Evolutionary conservation across 2,113 vertebrate genomes (phyloP), one percentile per base, ranked within the genome.

Genomic region (Gasterosteus nipponicus): DNA sequence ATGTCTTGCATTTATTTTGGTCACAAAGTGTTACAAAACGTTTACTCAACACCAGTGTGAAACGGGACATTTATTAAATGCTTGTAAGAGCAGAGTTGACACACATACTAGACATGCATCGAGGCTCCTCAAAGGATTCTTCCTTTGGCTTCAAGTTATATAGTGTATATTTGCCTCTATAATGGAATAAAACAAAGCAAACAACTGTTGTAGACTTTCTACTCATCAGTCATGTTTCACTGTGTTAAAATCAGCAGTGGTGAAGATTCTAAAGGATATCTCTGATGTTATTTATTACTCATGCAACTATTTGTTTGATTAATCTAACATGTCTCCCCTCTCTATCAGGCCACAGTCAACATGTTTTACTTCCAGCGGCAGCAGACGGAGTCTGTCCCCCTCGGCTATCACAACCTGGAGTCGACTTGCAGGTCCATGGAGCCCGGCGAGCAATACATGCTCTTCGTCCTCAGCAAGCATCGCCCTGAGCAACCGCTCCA

Each of bases 281-380:
- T 47, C n/a, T 60, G 44, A 41, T 8, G 33, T 39, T 26, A 1
- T 47, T 10, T 57, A 60, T 60, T 46, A 39, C 12, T 10, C 14
- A 10, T 16, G 35, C 10, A 35, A 31, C 51, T 26, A 2, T 64
- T 56, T 54, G 7, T 59, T 26, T 46, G 14, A 41, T 51, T 33
- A 29, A 47, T 35, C 12, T 62, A 65, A 63, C 12, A 16, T 14
- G 1, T 58, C 41, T 38, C 39, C 10, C 73, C 58, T 60, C 39
- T 59, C 12, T 29, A 11, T 6, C 83, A 99, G 97, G 96, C 92
- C 70, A 97, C 96, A 0, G 88, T 98, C 76, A 96, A 96, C 91
- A 95, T 99, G 93, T 96, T 99, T 66, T 83, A 90, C 86, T 93
- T 92, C 74, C 94, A 96, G 51, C 91, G 94, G 8, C 78, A 89